These are phyloP conservation scores for Propsilocerus akamusi DNA, from an alignment of 1,140 invertebrate genomes.

Conservation along the genomic window DNA sequence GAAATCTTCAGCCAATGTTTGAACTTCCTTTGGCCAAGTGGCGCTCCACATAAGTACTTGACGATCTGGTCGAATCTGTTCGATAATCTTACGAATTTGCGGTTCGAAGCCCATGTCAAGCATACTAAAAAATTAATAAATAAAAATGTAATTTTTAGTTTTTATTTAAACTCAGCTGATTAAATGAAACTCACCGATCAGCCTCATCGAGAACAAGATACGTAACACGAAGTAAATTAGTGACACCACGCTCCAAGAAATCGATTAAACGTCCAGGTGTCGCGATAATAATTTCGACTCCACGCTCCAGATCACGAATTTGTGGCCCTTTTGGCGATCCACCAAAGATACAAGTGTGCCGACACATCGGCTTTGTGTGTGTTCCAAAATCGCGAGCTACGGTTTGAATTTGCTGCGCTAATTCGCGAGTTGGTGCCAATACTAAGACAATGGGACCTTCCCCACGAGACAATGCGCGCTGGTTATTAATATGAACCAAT, in stretches of 20 bases:
- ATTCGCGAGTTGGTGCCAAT: slow-evolving; percentile 85
- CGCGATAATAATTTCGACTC: slow-evolving; percentile 84
- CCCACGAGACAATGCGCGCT: slow-evolving; percentile 46
- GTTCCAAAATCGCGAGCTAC: slow-evolving; percentile 82
- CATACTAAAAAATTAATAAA: no score
- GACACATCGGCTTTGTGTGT: slow-evolving; percentile 47
- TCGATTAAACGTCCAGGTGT: slow-evolving; percentile 95
- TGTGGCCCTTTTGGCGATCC: slow-evolving; percentile 91
- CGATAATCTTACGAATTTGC: slow-evolving; percentile 94
- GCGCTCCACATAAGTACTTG: slow-evolving; percentile 98
- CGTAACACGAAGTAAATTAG: slow-evolving; percentile 77
- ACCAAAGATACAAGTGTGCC: slow-evolving; percentile 92
- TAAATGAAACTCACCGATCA: no score
- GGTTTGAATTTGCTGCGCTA: slow-evolving; percentile 94
- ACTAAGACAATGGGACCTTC: slow-evolving; percentile 88
- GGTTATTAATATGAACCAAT: slow-evolving; percentile 54
- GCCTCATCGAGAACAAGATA: slow-evolving; percentile 96
- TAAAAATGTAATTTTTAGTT: no score
- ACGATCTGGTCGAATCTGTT: slow-evolving; percentile 85
- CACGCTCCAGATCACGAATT: slow-evolving; percentile 76
- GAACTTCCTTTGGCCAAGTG: slow-evolving; percentile 98
- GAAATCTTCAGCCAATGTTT: slow-evolving; percentile 86
- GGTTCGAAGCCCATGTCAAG: slow-evolving; percentile 97
- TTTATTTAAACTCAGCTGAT: no score
- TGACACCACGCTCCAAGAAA: slow-evolving; percentile 84